phyloP scores from a whole-genome alignment of 2,113 vertebrate species.

The Xenotilapia leptura region DNA sequence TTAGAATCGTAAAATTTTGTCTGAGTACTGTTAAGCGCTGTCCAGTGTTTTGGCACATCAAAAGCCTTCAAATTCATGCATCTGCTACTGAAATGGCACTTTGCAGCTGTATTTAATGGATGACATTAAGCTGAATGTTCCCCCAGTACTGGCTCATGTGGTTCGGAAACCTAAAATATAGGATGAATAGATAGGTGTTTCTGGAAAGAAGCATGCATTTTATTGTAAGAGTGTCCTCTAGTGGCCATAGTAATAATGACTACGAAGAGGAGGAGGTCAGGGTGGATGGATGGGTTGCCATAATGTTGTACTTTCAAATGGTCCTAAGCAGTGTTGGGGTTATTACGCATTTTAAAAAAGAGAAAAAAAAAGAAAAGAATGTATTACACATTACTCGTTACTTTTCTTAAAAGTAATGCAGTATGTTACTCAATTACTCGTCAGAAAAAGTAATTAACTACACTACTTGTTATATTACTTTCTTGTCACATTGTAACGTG shows the following conservation, averaged over 20 bases:
- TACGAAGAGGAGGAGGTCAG: background rate
- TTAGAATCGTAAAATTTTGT: background rate
- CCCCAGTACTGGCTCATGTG: background rate
- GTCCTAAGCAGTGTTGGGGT: background rate
- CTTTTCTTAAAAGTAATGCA: background rate
- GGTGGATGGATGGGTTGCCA: background rate
- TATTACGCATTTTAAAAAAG: background rate
- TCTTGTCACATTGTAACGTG: accelerated
- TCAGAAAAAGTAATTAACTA: background rate
- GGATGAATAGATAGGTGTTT: background rate
- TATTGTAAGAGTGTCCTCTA: background rate
- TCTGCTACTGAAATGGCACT: background rate
- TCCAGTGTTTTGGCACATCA: background rate
- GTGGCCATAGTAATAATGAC: background rate
- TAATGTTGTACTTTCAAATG: background rate
- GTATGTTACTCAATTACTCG: background rate
- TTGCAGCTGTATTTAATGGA: background rate
- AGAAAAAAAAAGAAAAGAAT: background rate
- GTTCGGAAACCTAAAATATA: background rate
- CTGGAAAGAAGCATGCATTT: background rate
- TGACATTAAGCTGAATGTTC: background rate
- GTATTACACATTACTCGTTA: background rate
- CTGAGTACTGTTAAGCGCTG: background rate
- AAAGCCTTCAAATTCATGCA: background rate
- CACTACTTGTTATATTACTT: background rate